These are phyloP conservation scores for Poecile montanus DNA, from an alignment of 2,797 vertebrate species.

Conservation along the genomic window DNA sequence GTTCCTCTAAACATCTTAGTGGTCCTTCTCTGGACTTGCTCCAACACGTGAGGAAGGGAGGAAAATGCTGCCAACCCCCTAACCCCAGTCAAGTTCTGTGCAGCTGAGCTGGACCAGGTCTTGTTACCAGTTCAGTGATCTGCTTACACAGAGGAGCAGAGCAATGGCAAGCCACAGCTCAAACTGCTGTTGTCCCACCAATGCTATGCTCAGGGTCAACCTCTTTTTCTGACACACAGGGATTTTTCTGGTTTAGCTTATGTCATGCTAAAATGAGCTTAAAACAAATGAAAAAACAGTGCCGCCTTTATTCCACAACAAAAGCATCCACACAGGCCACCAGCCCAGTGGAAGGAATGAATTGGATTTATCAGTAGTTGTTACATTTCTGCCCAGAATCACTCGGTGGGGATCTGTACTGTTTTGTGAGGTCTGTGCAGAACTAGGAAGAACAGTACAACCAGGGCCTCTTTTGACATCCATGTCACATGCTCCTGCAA, in stretches of 20 bases:
- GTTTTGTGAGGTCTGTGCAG: background rate
- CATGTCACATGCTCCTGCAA: background rate
- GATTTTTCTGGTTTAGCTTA: slow-evolving; percentile 33
- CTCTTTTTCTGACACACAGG: background rate
- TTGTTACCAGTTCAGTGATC: background rate
- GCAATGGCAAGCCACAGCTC: background rate
- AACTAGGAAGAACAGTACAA: background rate
- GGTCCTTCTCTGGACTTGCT: background rate
- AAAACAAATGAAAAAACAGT: background rate
- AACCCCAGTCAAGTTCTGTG: background rate
- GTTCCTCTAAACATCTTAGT: background rate
- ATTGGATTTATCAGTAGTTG: background rate
- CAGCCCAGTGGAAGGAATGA: background rate
- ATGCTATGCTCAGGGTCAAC: background rate
- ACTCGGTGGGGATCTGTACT: background rate
- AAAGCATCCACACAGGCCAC: background rate
- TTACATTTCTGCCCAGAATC: background rate
- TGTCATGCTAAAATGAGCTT: background rate
- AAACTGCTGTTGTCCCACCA: background rate
- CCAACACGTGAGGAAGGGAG: background rate
- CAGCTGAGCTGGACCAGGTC: background rate
- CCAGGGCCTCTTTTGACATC: background rate
- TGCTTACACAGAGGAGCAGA: background rate
- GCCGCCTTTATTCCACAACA: background rate
- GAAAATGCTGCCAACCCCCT: background rate